These are phyloP conservation scores for Apodemus sylvaticus DNA, from an alignment of 2,113 vertebrate genomes.

Conservation along the genomic window DNA sequence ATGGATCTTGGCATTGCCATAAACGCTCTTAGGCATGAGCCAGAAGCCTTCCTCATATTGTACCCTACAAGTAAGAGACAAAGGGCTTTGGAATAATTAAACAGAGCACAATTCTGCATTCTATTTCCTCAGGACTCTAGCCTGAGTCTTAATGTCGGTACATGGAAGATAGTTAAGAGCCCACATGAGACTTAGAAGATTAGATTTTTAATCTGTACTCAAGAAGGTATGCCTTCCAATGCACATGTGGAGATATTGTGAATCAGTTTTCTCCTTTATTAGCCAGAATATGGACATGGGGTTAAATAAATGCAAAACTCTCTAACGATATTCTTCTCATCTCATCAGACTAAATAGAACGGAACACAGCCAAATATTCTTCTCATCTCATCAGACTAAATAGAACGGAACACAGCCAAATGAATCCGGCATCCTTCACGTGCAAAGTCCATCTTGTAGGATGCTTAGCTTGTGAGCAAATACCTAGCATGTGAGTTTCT, in stretches of 20 bases:
- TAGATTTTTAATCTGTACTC: background rate
- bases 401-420: background rate
- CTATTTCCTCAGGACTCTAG: slow-evolving; percentile 40
- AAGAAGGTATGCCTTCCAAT: background rate
- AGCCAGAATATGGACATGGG: slow-evolving; percentile 9
- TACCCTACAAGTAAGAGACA: slow-evolving; percentile 70
- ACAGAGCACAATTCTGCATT: slow-evolving; percentile 58
- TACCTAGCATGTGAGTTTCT: background rate
- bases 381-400: slow-evolving; percentile 7
- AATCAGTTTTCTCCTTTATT: slow-evolving; percentile 40
- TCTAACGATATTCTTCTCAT: background rate
- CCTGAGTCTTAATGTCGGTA: slow-evolving; percentile 47
- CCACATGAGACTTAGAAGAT: background rate
- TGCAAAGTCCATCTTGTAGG: background rate
- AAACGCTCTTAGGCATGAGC: slow-evolving; percentile 59
- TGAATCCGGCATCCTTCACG: background rate
- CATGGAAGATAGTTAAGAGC: slow-evolving; percentile 26
- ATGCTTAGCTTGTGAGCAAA: background rate
- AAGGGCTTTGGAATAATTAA: slow-evolving; percentile 66
- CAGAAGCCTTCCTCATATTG: slow-evolving; percentile 56
- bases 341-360: background rate
- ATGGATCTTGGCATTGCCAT: slow-evolving; percentile 33
- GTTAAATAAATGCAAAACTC: slow-evolving; percentile 17
- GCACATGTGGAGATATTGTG: background rate
- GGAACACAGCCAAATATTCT: background rate